A percentile compares a stretch with the other conserved stretches of the same genome.
Conservation (phyloP, 2,888 invertebrate genomes). For the Fragum fragum region DNA sequence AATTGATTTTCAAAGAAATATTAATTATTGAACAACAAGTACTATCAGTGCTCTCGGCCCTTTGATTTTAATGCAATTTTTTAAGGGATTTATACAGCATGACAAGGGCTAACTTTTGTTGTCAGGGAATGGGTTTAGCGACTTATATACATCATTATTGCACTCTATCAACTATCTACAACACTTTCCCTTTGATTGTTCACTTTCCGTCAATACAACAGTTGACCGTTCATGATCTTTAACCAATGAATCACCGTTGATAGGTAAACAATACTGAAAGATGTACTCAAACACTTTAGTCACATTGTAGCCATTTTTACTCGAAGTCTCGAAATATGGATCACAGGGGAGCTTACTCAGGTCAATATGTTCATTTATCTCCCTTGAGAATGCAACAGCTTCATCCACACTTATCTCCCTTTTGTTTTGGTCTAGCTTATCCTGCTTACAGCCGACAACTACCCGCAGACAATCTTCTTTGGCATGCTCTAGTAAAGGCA, state of each 20-base stretch:
- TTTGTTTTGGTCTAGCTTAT: constrained; percentile 70
- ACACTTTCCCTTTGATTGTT: constrained; percentile 14
- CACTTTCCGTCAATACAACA: constrained; percentile 28
- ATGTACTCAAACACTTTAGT: constrained; percentile 84
- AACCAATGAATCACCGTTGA: constrained; percentile 24
- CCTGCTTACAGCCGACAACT: constrained; percentile 84
- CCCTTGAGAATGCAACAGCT: constrained; percentile 75
- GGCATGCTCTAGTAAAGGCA: constrained; percentile 81
- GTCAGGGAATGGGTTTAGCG: background rate
- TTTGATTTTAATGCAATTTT: no score
- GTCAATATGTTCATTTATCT: constrained; percentile 78
- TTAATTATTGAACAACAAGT: no score
- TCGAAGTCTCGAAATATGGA: constrained; percentile 86
- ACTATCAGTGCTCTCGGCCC: no score
- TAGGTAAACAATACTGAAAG: constrained; percentile 81
- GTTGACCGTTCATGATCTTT: constrained; percentile 45
- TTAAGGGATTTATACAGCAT: no score
- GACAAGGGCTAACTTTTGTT: background rate
- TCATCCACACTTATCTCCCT: constrained; percentile 80
- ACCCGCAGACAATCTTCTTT: constrained; percentile 83
- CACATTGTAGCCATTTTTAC: constrained; percentile 82
- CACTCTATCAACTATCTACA: constrained; percentile 17
- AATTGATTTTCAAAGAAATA: no score
- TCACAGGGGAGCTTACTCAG: constrained; percentile 67
- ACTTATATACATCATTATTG: background rate